Evolutionary conservation across 2,113 vertebrate species (phyloP), one percentile per base, ranked within the genome.

Genomic region (Proterorhinus semilunaris): DNA sequence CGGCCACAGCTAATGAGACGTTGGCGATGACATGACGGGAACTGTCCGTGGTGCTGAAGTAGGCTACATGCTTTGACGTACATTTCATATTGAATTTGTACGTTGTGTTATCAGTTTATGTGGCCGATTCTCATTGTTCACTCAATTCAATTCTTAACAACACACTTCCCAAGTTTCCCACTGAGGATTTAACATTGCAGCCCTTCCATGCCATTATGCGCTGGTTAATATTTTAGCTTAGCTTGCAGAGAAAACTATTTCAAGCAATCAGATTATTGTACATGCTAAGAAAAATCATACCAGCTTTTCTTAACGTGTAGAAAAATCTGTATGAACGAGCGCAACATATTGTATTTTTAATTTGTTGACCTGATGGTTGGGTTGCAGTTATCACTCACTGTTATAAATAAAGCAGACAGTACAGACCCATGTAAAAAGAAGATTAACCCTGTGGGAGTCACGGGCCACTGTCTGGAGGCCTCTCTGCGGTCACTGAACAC

Each of bases 11-110:
- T 64, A 76, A 78, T 76, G 65, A 75, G 78, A 36, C 73, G 27
- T 77, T 76, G 77, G 42, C 5, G 59, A 65, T 47, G 59, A 51
- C 78, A 70, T 68, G 77, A 83, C 68, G 67, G 84, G 82, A 88
- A 76, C 90, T 91, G 80, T 90, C 88, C 83, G 51, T 74, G 87
- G 88, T 87, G 77, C 88, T 88, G 77, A 86, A 88, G 75, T 69
- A 73, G 67, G 75, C 80, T 69, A 7, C 51, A 7, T 4, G 16
- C 11, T 48, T 21, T 21, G 47, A 49, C 17, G 58, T 42, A 47
- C n/a, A 6, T 72, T 59, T 13, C n/a, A 13, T 16, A 8, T 8
- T 52, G 15, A 52, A 16, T 6, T 16, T 16, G 15, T 5, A 12
- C 48, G 4, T 12, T 49, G 27, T 36, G 27, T 36, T 36, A 36